phyloP scores from a whole-genome alignment of 1,140 invertebrate species.

The Zaprionus camerounensis region DNA sequence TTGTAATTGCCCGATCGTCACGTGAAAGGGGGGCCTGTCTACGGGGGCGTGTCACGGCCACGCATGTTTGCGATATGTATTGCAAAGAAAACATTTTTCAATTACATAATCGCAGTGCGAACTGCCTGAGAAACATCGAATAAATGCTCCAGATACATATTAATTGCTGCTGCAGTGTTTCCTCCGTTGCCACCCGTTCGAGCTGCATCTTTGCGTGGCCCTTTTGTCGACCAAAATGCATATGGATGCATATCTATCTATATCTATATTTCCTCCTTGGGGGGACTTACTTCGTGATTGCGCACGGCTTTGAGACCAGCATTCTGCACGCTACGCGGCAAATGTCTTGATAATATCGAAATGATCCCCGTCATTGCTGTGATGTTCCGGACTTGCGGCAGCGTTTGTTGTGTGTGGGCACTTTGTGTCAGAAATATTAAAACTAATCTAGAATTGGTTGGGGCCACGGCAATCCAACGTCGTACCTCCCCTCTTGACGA shows the following conservation, averaged over 20 bases:
- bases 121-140: conserved; percentile 18
- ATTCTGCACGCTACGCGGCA: conserved; percentile 69
- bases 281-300: conserved; percentile 74
- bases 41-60: conserved; percentile 38
- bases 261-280: conserved; percentile 6
- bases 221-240: background rate
- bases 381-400: conserved; percentile 38
- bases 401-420: conserved; percentile 36
- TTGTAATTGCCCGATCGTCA: conserved; percentile 43
- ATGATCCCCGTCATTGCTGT: conserved; percentile 76
- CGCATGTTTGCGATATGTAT: conserved; percentile 23
- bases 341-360: conserved; percentile 71
- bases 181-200: background rate
- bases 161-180: background rate
- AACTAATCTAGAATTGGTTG: conserved; percentile 58
- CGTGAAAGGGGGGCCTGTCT: conserved; percentile 42
- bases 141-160: conserved; percentile 25
- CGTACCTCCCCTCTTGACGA: conserved; percentile 57
- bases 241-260: conserved; percentile 3
- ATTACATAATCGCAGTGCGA: conserved; percentile 70
- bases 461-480: conserved; percentile 57
- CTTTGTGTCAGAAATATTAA: conserved; percentile 50
- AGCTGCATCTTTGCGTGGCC: background rate
- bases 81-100: conserved; percentile 45
- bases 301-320: conserved; percentile 64